Percentiles rank a stretch among this genome's conserved stretches.
phyloP scores from a whole-genome alignment of 1,140 invertebrate genomes.

The Drosophila ambigua region DNA sequence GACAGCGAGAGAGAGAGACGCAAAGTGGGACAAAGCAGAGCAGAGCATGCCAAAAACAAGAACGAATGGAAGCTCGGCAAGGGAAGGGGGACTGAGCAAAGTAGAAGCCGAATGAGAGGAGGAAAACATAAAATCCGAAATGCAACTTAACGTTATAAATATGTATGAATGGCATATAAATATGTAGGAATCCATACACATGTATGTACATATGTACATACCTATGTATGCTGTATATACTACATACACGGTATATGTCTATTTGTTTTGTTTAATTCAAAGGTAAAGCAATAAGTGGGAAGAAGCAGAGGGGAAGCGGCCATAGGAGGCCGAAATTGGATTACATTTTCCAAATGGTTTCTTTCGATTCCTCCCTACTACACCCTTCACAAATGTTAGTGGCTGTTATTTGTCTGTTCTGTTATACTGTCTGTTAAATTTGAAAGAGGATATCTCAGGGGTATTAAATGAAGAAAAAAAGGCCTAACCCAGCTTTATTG shows the following conservation, averaged over 20 bases:
- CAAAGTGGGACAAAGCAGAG: no score
- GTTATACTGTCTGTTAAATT: not conserved
- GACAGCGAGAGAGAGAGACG: not conserved
- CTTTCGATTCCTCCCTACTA: constrained; percentile 28
- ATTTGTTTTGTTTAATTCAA: constrained; percentile 3
- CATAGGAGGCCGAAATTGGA: constrained; percentile 53
- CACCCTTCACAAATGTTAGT: not conserved
- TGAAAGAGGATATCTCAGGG: no score
- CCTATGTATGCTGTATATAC: not conserved
- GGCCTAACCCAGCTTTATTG: not conserved
- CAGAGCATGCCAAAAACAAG: constrained; percentile 3
- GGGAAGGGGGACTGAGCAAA: not conserved
- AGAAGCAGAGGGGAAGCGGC: no score
- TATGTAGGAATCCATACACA: not conserved
- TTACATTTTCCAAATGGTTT: constrained; percentile 75
- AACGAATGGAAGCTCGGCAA: not conserved
- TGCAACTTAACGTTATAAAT: constrained; percentile 55
- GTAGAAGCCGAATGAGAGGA: constrained; percentile 12
- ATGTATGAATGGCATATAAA: constrained; percentile 53
- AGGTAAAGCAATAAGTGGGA: not conserved
- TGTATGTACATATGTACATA: not conserved
- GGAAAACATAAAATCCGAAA: constrained; percentile 31
- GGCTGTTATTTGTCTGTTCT: constrained; percentile 2
- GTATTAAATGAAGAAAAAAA: no score
- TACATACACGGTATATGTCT: constrained; percentile 32